Base-by-base conservation (phyloP, 2,797 vertebrate genomes). In the Halcyon leucocephala region DNA sequence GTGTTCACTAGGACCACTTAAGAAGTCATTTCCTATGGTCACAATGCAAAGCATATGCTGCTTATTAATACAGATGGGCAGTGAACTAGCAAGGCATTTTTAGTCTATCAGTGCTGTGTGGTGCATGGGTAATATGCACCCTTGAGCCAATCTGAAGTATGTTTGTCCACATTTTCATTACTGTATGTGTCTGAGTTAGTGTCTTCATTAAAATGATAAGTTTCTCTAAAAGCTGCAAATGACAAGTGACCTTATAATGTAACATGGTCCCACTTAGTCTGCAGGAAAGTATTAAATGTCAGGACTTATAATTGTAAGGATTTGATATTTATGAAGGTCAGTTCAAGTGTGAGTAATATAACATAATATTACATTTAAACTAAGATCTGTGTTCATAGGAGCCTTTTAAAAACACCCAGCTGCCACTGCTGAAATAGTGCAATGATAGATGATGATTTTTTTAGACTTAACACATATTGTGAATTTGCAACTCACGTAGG, bases 261-360 rank as follows among this genome's bases (percentile, higher is more conserved):
- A 97, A 97, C 90, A 65, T 85, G 86, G 94, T 92, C 97, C 95
- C 4, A 4, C 94, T 95, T 94, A 96, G 96, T 76, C 92, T 97
- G 94, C 95, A 95, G 95, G 93, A 98, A 97, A 97, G 94, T 95
- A 97, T 96, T 96, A 98, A 98, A 98, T 97, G 97, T 97, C 97
- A 97, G 39, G 67, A 92, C 73, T 93, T 77, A 93, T 58, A 95
- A 89, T 93, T 96, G 96, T 94, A 95, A 96, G 93, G 86, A 95
- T 98, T 97, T 97, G 95, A 96, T 98, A 96, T 97, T 98, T 97
- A 97, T 97, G 96, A 98, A 98, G 97, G 97, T 98, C 98, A 98
- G 80, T 94, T 88, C 92, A 84, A 96, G 95, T 97, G 96, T 97
- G 94, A 95, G 91, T 93, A 95, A 95, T 95, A 95, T 82, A 96